These are phyloP conservation scores for Styela clava DNA, from an alignment of 23 tunicate genomes.

Conservation along the genomic window DNA sequence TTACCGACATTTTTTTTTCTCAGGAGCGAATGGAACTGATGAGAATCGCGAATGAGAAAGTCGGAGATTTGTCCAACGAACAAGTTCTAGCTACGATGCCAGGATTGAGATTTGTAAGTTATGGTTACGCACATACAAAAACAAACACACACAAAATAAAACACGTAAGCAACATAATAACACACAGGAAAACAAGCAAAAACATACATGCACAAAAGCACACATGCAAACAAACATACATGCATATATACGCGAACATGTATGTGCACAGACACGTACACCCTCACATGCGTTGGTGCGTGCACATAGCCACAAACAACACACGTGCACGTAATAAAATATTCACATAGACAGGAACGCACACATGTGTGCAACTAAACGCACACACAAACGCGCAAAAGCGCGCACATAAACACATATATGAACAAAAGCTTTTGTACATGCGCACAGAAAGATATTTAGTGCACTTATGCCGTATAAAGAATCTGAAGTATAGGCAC, in stretches of 20 bases:
- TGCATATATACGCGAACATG: not conserved
- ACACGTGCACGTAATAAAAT: not conserved
- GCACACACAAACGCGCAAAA: too few species aligned
- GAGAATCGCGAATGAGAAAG: not conserved
- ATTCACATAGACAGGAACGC: not conserved
- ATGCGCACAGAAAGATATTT: not conserved
- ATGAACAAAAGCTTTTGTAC: too few species aligned
- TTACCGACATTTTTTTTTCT: not conserved
- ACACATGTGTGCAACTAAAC: too few species aligned
- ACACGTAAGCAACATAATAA: not conserved
- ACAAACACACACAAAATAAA: not conserved
- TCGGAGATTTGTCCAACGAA: slow-evolving; percentile 13
- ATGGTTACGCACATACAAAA: not conserved
- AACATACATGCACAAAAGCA: not conserved
- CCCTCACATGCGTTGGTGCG: not conserved
- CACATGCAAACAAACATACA: not conserved
- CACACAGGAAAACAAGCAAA: not conserved
- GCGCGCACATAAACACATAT: too few species aligned
- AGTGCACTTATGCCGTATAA: too few species aligned
- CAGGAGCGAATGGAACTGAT: slow-evolving; percentile 14
- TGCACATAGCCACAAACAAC: not conserved
- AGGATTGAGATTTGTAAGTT: slow-evolving; percentile 26
- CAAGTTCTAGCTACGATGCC: slow-evolving; percentile 15
- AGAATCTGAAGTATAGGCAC: not conserved
- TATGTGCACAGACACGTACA: not conserved